Evolutionary conservation across 2,888 invertebrate species (phyloP).

Genomic region (Ommatoiulus sabulosus): DNA sequence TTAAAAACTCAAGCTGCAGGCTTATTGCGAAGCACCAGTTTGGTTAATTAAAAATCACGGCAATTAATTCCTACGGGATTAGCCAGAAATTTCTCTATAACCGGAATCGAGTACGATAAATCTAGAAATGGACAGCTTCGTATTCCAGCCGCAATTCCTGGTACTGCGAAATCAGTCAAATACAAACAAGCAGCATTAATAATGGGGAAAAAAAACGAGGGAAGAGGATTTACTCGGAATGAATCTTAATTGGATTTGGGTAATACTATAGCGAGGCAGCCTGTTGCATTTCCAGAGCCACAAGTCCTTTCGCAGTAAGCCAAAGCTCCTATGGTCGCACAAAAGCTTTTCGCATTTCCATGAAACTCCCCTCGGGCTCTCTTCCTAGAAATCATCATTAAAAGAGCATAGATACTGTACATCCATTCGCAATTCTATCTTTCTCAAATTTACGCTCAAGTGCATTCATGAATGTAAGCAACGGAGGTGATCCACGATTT

Average conservation of each 20-base stretch:
- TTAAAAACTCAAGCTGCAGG: background rate
- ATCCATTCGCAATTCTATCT: conserved; percentile 20
- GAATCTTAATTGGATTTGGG: conserved; percentile 34
- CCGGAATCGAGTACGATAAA: background rate
- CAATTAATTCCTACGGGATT: background rate
- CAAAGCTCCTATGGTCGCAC: background rate
- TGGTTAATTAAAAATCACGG: background rate
- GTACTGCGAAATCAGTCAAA: conserved; percentile 6
- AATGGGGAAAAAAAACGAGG: background rate
- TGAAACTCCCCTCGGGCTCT: conserved; percentile 6
- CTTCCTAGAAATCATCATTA: conserved; percentile 53
- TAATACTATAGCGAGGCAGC: background rate
- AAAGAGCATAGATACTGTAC: background rate
- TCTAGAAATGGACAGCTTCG: background rate
- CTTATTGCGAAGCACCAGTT: background rate
- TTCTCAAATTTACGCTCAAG: conserved; percentile 20
- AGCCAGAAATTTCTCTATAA: background rate
- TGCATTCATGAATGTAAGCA: conserved; percentile 4
- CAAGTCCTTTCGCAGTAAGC: background rate
- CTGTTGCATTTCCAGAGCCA: conserved; percentile 23
- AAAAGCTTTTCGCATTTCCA: conserved; percentile 48
- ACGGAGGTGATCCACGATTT: conserved; percentile 6
- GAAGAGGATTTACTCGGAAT: conserved; percentile 7
- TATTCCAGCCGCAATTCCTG: background rate
- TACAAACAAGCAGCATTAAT: background rate